Evolutionary conservation across 2,888 invertebrate genomes (phyloP).

Genomic region (Sinohyriopsis cumingii): DNA sequence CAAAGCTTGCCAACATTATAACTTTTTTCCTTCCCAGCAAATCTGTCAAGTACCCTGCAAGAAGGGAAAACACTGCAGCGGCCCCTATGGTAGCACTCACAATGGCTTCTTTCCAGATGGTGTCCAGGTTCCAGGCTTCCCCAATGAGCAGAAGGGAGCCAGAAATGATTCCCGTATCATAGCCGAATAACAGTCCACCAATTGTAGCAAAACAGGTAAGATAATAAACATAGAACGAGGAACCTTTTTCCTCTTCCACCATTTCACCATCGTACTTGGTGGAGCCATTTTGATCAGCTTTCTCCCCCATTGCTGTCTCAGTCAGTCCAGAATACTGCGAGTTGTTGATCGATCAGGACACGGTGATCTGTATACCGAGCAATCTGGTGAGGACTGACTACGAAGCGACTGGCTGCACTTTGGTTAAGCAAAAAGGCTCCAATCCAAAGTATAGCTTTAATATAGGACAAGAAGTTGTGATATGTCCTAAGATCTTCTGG

Average conservation of each 20-base stretch:
- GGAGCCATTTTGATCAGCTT: too few relatives aligned
- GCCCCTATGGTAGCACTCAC: conserved; percentile 73
- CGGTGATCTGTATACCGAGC: too few relatives aligned
- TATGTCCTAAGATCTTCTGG: too few relatives aligned
- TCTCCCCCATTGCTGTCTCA: too few relatives aligned
- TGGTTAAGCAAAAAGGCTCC: too few relatives aligned
- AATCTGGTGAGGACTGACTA: too few relatives aligned
- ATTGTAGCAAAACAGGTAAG: conserved; percentile 66
- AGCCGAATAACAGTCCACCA: conserved; percentile 75
- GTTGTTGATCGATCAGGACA: too few relatives aligned
- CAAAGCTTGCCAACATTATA: conserved; percentile 73
- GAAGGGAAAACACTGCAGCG: conserved; percentile 72
- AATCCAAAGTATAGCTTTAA: too few relatives aligned
- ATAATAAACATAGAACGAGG: conserved; percentile 51
- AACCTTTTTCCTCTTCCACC: conserved; percentile 21
- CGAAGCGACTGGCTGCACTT: too few relatives aligned
- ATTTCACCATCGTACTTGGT: too few relatives aligned
- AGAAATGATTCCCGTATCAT: conserved; percentile 74
- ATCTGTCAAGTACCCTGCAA: conserved; percentile 73
- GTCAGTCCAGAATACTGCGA: too few relatives aligned
- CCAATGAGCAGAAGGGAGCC: conserved; percentile 73
- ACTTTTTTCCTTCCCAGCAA: conserved; percentile 73
- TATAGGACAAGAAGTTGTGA: too few relatives aligned
- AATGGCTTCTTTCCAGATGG: conserved; percentile 74
- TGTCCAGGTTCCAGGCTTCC: conserved; percentile 69